Conservation (phyloP, 1,140 invertebrate species). For the Polypedilum pembai region DNA sequence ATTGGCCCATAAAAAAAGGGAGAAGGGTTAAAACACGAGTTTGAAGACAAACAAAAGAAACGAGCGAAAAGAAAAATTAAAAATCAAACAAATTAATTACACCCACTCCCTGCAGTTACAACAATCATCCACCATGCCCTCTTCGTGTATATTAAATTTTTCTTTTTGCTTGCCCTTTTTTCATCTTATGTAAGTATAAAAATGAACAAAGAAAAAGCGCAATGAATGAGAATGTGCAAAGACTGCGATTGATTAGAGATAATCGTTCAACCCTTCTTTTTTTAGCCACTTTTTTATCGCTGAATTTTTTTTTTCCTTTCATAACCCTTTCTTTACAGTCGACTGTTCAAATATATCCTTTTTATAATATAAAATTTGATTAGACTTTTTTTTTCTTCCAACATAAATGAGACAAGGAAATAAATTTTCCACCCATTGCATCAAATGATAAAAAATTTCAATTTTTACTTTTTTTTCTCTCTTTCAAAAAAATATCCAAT, state of each 20-base stretch:
- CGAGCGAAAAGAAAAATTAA: slow-evolving; percentile 5
- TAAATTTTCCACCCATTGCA: not conserved
- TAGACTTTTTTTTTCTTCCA: not conserved
- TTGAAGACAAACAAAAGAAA: slow-evolving; percentile 26
- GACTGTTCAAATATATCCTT: no score
- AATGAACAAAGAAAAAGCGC: slow-evolving; percentile 4
- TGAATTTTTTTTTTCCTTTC: not conserved
- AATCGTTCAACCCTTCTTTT: not conserved
- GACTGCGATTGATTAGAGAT: slow-evolving; percentile 27
- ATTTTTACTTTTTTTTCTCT: not conserved
- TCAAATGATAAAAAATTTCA: not conserved
- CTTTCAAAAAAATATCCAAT: not conserved
- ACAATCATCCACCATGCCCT: not conserved
- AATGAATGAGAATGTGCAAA: slow-evolving; percentile 20
- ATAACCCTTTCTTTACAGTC: no score
- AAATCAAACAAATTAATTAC: slow-evolving; percentile 29
- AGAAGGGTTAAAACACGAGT: slow-evolving; percentile 7
- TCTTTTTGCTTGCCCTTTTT: not conserved
- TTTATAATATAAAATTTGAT: no score
- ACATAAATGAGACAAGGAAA: not conserved
- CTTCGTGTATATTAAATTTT: not conserved
- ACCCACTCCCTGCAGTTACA: not conserved
- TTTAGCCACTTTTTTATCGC: not conserved
- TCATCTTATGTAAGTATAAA: not conserved
- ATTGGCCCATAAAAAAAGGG: slow-evolving; percentile 20